Conservation (phyloP, 1,140 invertebrate genomes). For the Trialeurodes vaporariorum region DNA sequence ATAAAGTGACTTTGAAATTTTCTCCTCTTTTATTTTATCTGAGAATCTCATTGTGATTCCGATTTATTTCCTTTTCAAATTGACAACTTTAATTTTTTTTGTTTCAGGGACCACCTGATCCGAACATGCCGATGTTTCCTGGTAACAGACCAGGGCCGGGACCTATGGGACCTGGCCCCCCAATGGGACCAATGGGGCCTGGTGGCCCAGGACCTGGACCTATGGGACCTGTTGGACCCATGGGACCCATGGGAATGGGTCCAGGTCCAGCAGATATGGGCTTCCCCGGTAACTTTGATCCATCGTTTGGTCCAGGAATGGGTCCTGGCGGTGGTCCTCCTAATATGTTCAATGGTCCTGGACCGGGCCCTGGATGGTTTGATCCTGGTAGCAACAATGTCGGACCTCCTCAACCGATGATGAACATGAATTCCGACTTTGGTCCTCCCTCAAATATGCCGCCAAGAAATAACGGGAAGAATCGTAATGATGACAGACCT, state of each 20-base stretch:
- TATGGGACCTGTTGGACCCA: slow-evolving; percentile 4
- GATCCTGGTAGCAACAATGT: not conserved
- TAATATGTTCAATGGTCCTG: slow-evolving; percentile 12
- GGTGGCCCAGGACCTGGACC: slow-evolving; percentile 1
- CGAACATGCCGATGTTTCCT: not conserved
- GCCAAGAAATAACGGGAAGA: slow-evolving; percentile 3
- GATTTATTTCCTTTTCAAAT: too few relatives aligned
- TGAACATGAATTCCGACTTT: not conserved
- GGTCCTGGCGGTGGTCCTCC: slow-evolving; percentile 11
- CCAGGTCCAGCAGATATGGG: not conserved
- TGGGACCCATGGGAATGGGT: slow-evolving; percentile 1
- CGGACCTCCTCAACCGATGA: not conserved
- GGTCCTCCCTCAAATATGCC: not conserved
- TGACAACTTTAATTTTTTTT: too few relatives aligned
- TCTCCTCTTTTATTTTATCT: too few relatives aligned
- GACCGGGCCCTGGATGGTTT: not conserved
- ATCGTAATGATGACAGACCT: not conserved
- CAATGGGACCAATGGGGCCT: slow-evolving; percentile 7
- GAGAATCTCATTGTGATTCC: too few relatives aligned
- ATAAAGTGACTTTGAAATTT: too few relatives aligned
- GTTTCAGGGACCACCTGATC: not conserved
- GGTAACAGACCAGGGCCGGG: not conserved
- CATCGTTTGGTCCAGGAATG: slow-evolving; percentile 12
- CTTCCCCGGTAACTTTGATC: slow-evolving; percentile 4
- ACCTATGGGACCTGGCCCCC: not conserved